These are phyloP conservation scores for Eupithecia dodoneata DNA, from an alignment of 2,888 invertebrate genomes.

Conservation along the genomic window DNA sequence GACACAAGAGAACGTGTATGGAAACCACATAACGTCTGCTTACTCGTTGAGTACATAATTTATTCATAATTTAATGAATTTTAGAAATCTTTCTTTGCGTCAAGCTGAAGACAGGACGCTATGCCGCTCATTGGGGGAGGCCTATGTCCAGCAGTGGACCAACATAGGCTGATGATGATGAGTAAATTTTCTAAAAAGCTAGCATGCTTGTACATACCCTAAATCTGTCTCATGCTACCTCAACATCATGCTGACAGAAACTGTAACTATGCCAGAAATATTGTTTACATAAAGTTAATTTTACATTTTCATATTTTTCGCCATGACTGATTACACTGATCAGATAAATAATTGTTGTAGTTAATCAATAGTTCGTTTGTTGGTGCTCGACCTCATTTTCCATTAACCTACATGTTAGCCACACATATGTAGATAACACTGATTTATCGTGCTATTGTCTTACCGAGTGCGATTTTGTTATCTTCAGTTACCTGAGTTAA, in stretches of 20 bases:
- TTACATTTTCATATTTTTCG: conserved; percentile 20
- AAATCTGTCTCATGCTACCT: conserved; percentile 26
- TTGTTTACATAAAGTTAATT: conserved; percentile 11
- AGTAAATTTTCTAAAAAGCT: not conserved
- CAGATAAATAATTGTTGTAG: conserved; percentile 26
- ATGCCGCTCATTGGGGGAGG: too few species aligned
- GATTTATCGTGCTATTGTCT: conserved; percentile 66
- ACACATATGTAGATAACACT: conserved; percentile 65
- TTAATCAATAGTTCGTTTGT: conserved; percentile 60
- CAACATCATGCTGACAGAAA: conserved; percentile 39
- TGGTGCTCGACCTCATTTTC: conserved; percentile 74
- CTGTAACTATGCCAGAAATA: conserved; percentile 34
- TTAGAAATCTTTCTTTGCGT: too few species aligned
- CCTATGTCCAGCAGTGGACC: too few species aligned
- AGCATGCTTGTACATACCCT: not conserved
- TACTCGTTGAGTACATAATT: too few species aligned
- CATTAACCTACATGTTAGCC: conserved; percentile 69
- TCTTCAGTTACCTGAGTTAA: conserved; percentile 42
- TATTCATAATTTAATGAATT: too few species aligned
- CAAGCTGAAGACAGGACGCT: too few species aligned
- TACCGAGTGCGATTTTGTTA: conserved; percentile 60
- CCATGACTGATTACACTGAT: conserved; percentile 24
- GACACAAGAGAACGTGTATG: too few species aligned
- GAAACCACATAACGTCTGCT: too few species aligned
- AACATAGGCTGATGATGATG: too few species aligned